phyloP scores from a whole-genome alignment of 1,140 invertebrate species.

The Saxidomus purpurata region DNA sequence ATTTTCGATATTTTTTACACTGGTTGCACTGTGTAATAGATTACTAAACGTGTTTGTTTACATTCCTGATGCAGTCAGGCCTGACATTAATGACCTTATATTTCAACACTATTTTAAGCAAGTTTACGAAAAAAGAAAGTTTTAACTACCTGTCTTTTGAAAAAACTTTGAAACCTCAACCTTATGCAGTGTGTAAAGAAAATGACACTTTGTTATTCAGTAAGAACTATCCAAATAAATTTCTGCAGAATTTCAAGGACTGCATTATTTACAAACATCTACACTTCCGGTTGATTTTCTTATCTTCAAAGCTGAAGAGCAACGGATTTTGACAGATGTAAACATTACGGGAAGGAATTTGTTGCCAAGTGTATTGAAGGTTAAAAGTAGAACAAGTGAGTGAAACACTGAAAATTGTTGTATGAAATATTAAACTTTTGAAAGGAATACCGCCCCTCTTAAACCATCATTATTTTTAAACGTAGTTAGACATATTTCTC shows the following conservation, averaged over 20 bases:
- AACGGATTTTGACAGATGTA: conserved; percentile 31
- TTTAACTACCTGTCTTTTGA: neutral
- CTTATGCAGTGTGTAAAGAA: neutral
- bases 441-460: no score
- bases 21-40: no score
- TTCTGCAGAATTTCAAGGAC: neutral
- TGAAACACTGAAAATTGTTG: neutral
- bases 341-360: neutral
- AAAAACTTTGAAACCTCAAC: neutral
- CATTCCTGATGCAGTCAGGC: neutral
- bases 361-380: neutral
- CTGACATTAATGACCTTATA: neutral
- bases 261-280: conserved; percentile 16
- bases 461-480: no score
- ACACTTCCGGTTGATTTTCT: neutral
- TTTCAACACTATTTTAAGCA: neutral
- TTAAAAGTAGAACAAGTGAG: neutral
- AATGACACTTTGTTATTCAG: neutral
- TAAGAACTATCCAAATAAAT: neutral
- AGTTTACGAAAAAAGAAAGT: no score
- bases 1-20: no score
- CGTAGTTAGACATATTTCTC: conserved; percentile 1
- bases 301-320: conserved; percentile 14
- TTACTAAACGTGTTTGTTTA: no score
- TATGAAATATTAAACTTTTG: neutral